A percentile compares a stretch with the other conserved stretches of the same genome.
Conservation (phyloP, 2,113 vertebrate genomes). For the Atherinomorus stipes region DNA sequence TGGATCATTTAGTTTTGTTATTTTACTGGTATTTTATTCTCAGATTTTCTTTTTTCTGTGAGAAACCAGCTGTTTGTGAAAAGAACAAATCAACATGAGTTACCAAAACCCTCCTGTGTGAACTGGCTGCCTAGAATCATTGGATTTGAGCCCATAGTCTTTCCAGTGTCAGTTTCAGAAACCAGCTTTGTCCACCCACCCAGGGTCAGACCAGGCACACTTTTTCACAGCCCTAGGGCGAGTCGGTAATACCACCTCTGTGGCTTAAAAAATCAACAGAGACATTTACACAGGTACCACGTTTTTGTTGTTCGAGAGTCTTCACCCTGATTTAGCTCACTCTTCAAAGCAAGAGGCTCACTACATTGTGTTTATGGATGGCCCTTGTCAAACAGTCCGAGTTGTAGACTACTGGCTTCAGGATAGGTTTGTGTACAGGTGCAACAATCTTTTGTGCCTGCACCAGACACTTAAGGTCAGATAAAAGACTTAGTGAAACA, state of each 20-base stretch:
- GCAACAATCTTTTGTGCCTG: constrained; percentile 20
- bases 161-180: constrained; percentile 21
- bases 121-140: constrained; percentile 15
- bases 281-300: constrained; percentile 58
- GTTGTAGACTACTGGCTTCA: constrained; percentile 44
- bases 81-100: background rate
- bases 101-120: constrained; percentile 13
- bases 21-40: background rate
- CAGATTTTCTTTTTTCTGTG: background rate
- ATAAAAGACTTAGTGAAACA: constrained; percentile 60
- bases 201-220: constrained; percentile 31
- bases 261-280: constrained; percentile 53
- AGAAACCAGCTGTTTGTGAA: background rate
- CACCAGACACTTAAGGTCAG: constrained; percentile 55
- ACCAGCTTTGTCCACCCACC: constrained; percentile 37
- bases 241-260: constrained; percentile 33
- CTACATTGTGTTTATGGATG: constrained; percentile 54
- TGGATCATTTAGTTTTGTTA: background rate
- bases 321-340: constrained; percentile 66
- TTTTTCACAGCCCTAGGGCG: constrained; percentile 8
- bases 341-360: constrained; percentile 52
- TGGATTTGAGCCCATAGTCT: constrained; percentile 22
- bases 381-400: constrained; percentile 47
- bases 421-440: constrained; percentile 48
- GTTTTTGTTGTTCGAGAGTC: constrained; percentile 57